Base-by-base conservation (phyloP, 2,888 invertebrate species). In the Lypha dubia region DNA sequence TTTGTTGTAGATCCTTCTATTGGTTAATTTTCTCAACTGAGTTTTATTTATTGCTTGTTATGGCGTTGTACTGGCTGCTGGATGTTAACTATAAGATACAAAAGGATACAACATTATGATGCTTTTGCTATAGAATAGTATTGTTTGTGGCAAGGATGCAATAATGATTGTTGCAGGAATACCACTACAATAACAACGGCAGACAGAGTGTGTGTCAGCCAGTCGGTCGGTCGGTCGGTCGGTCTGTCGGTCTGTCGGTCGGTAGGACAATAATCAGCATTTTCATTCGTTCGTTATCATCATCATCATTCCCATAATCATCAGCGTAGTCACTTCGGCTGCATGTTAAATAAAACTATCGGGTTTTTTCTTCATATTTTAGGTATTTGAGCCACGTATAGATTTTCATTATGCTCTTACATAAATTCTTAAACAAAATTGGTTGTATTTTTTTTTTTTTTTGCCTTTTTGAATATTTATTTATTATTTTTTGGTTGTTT, bases 321-420 rank as follows among this genome's bases (percentile, higher is more conserved):
- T 56, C 51, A 41, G 22, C 49, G 60, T 71, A 62, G 60, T 63
- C 13, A 63, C 63, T 71, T 65, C 35, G 75, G 63, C 49, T 65
- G 71, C 58, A 58, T 76, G 70, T 76, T 79, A 63, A 71, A 65
- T 63, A n/a, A 71, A 71, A 79, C 41, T 70, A 49, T 60, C 76
- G 41, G n/a, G 17, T 65, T 49, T 62, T 63, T 4, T 17, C 35
- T 8, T n/a, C n/a, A n/a, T n/a, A 22, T 41, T 41, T 46, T 13
- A 67, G 24, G n/a, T 24, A 56, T 46, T 53, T 35, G 20, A 35
- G 60, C 7, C 58, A 60, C 11, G 70, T 51, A 44, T 35, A 8
- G 9, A 13, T 35, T 56, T 70, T 76, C 56, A 76, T 71, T 71
- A 71, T 71, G 20, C 20, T 49, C 20, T 58, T 13, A 22, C 22